Evolutionary conservation across 2,113 vertebrate species (phyloP), one percentile per base, ranked within the genome.

Genomic region (Trematomus loennbergii): DNA sequence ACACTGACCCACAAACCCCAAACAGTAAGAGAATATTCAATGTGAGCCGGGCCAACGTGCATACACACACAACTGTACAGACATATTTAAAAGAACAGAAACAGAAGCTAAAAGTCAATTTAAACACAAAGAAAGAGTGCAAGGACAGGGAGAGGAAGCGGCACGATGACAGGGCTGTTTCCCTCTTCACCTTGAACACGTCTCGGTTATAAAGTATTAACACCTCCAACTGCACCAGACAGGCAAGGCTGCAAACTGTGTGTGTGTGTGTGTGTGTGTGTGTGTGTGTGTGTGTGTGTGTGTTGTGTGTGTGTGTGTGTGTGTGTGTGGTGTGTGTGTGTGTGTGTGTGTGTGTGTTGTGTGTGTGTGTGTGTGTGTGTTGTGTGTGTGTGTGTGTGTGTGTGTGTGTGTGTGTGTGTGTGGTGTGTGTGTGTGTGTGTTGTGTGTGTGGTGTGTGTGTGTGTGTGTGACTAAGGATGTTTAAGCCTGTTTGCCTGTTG

Each of bases 1-100:
- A 75, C 13, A 12, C 78, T 81, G 83, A 91, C 79, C 75, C 83
- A 82, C 72, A 81, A 86, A 89, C 72, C 66, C 70, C 53, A 63
- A 78, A 72, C 71, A 58, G 49, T 12, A 33, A 75, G 82, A 63
- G 17, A 25, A 45, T 68, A 63, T 76, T 64, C 78, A 10, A n/a
- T 1, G 2, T 54, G 45, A 79, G 80, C 69, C 11, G 10, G 72
- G 64, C 67, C 79, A 67, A 75, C 12, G 22, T 9, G 33, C 63
- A 66, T 10, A 33, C 12, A 15, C 66, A 22, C 33, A n/a, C 25
- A 68, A 29, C 72, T 3, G 12, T 12, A 48, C 5, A 1, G 15
- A 66, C 33, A 49, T 54, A 70, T 12, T 52, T 52, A 64, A 81
- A 86, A 74, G 43, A 75, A 61, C 13, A 25, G 62, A 66, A 68